Percentiles rank a stretch among this genome's conserved stretches.
Evolutionary conservation across 2,113 vertebrate species (phyloP).

Genomic region (Bufo bufo): DNA sequence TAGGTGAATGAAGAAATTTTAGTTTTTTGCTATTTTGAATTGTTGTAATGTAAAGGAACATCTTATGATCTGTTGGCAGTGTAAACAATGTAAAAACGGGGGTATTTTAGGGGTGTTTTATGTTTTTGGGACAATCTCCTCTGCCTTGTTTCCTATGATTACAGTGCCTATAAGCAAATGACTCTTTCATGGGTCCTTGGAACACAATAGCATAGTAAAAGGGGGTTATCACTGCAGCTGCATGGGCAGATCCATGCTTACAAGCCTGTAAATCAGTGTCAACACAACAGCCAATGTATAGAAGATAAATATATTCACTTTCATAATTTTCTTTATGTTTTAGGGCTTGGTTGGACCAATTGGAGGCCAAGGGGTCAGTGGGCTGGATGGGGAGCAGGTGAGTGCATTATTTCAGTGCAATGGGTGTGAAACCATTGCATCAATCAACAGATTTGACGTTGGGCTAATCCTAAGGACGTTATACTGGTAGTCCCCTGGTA

Average conservation of each 20-base stretch:
- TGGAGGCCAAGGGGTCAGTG: conserved; percentile 46
- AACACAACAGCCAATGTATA: neutral
- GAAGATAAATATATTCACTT: neutral
- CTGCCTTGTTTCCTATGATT: neutral
- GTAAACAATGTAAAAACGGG: no score
- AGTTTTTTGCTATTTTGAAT: no score
- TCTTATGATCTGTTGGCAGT: no score
- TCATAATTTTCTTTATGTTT: no score
- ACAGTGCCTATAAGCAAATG: neutral
- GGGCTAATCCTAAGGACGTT: no score
- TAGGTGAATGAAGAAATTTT: no score
- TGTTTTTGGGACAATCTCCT: neutral
- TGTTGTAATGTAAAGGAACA: no score
- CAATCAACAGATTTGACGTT: no score
- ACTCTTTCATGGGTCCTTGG: neutral
- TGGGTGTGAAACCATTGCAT: no score
- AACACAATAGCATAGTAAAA: neutral
- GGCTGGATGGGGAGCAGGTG: conserved; percentile 73
- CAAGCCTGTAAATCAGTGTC: neutral
- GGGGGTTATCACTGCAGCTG: no score
- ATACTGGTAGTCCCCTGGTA: no score
- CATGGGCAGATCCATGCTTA: neutral
- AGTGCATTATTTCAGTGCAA: neutral
- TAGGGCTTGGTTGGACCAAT: conserved; percentile 62
- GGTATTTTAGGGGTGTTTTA: no score